Evolutionary conservation across 23 tunicate species (phyloP), one percentile per base, ranked within the genome.

Genomic region (Halocynthia aurantium): DNA sequence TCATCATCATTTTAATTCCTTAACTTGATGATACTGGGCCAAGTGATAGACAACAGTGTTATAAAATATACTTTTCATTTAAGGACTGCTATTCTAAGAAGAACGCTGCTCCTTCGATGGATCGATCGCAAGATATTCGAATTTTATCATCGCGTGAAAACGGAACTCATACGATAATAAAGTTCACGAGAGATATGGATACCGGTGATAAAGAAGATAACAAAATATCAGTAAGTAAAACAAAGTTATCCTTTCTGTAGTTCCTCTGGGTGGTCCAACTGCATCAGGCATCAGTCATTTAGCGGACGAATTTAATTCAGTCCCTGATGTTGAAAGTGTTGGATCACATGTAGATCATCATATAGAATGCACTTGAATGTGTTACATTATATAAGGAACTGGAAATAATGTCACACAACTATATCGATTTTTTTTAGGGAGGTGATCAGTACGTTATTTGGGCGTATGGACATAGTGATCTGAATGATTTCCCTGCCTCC

Each of bases 401-500:
- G 44, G 4, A 31, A 31, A 31, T 31, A 1, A 31, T 31, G 44
- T 31, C 44, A 31, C 44, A 31, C 44, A 31, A 4, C 44, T 51
- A 51, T 49, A 10, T 49, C 40, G 17, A 49, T 31, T 6, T 12
- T 22, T 74, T 74, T 10, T 6, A 74, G 78, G 57, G 56, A 54
- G 78, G 78, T 8, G 31, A 53, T 5, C 55, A 51, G 20, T 54
- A 74, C 56, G 78, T 74, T 8, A 74, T 74, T 2, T 74, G 78
- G 78, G 78, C 78, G 51, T 54, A 74, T 74, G 78, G 78, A 10
- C 40, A 22, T 15, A 74, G 57, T 8, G 78, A 74, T 54, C 78
- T 74, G 10, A 50, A 53, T 20, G 55, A 62, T 5, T 74, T 74
- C 10, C 78, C 78, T 10, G 8, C 62, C 21, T 62, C 31, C 20